Conservation (phyloP, 53 echinoderm and acorn worm species). For the Temnopleurus reevesii region DNA sequence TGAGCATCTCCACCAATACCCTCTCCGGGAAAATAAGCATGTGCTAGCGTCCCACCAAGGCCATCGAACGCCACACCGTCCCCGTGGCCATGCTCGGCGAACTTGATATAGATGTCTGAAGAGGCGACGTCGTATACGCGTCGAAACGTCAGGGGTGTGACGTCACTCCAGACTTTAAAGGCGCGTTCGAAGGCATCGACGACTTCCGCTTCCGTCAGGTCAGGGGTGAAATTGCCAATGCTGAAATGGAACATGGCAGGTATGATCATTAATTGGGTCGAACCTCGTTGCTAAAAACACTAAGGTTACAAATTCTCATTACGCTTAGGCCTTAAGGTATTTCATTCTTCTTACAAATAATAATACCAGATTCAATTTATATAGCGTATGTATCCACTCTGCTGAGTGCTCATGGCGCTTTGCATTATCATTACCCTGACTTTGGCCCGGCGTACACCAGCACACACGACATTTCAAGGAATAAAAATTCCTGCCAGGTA, state of each 20-base stretch:
- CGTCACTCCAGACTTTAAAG: conserved; percentile 82
- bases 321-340: no score
- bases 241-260: conserved; percentile 46
- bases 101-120: conserved; percentile 84
- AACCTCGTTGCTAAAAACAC: no score
- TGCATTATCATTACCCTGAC: no score
- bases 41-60: conserved; percentile 91
- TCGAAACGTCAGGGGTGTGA: conserved; percentile 76
- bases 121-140: conserved; percentile 38
- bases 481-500: no score
- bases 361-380: no score
- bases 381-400: no score
- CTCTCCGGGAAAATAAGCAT: conserved; percentile 90
- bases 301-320: no score
- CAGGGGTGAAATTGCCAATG: conserved; percentile 72
- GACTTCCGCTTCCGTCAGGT: conserved; percentile 62
- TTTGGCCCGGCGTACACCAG: no score
- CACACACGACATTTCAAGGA: no score
- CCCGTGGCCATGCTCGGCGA: conserved; percentile 67
- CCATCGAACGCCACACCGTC: conserved; percentile 98
- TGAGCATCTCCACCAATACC: conserved; percentile 93
- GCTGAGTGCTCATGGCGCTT: no score
- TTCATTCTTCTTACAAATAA: no score
- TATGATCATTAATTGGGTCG: no score
- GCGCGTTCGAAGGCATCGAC: conserved; percentile 72